Base-by-base conservation (phyloP, 2,113 vertebrate species). In the Lichenostomus cassidix region DNA sequence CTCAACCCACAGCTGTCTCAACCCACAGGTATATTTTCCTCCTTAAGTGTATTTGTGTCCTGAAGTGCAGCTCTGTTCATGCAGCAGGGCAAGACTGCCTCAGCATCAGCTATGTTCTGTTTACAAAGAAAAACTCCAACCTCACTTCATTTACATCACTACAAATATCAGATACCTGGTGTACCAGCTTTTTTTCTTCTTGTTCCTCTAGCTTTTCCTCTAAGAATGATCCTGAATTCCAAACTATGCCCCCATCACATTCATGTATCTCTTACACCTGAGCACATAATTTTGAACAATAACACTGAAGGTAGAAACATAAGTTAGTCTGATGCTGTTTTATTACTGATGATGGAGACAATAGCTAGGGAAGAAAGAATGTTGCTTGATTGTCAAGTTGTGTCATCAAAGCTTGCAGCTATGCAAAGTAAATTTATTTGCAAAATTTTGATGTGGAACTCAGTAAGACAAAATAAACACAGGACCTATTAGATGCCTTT, bases 391-490 rank as follows among this genome's bases (percentile, higher is more conserved):
- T 90, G 59, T 77, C 78, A 89, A 68, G 33, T 33, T 85, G 46
- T 4, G 1, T 58, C 83, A 85, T 89, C 90, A 95, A 94, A 89
- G 39, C 29, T 85, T 65, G 29, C 33, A 85, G 31, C 39, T 80
- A 80, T 7, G 35, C 44, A 80, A 95, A 91, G 35, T 64, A 95
- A 75, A 92, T 62, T 53, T 85, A 90, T 87, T 90, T 95, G 55
- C 41, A 94, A 86, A 90, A 92, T 74, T 64, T 55, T 76, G 18
- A 71, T 53, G 37, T 73, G 41, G n/a, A 91, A 83, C 21, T 80
- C 74, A 46, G 73, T 11, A 64, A 78, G 46, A 76, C 49, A 90
- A 83, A 80, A 90, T 49, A 74, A 95, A 86, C 62, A 75, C 15
- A 27, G 64, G 39, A 70, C 35, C 11, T 46, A 42, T 35, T 33